phyloP scores from a whole-genome alignment of 2,797 vertebrate species.

The Spea hammondii region DNA sequence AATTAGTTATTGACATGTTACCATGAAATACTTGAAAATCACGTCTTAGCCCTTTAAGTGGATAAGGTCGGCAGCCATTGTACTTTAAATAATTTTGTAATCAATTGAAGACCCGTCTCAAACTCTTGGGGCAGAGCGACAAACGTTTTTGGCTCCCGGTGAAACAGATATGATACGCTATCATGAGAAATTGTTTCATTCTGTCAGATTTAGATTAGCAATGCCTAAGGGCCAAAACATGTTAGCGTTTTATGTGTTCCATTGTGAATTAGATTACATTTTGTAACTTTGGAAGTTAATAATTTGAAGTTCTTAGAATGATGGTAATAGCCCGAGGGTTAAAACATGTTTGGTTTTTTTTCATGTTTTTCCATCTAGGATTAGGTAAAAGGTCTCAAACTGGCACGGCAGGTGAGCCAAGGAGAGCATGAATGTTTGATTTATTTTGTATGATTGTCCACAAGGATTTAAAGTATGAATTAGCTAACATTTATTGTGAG shows the following conservation, averaged over 20 bases:
- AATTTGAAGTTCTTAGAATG: slow-evolving; percentile 47
- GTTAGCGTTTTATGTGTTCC: slow-evolving; percentile 42
- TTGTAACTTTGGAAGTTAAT: slow-evolving; percentile 51
- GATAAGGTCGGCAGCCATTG: background rate
- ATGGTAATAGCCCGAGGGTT: slow-evolving; percentile 32
- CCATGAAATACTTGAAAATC: background rate
- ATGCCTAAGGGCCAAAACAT: slow-evolving; percentile 49
- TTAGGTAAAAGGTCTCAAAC: slow-evolving; percentile 43
- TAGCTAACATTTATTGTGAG: slow-evolving; percentile 18
- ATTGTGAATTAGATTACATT: slow-evolving; percentile 46
- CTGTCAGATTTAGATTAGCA: slow-evolving; percentile 36
- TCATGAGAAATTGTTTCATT: slow-evolving; percentile 34
- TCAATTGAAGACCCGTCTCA: background rate
- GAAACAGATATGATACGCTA: slow-evolving; percentile 43
- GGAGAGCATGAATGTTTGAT: slow-evolving; percentile 34
- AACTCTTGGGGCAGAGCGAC: slow-evolving; percentile 18
- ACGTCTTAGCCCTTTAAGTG: background rate
- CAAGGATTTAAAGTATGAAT: slow-evolving; percentile 16
- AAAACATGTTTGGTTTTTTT: slow-evolving; percentile 44
- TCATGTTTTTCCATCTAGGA: slow-evolving; percentile 45
- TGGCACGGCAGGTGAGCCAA: slow-evolving; percentile 28
- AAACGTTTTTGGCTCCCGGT: slow-evolving; percentile 27
- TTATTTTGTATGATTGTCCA: slow-evolving; percentile 19
- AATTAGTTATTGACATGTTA: background rate
- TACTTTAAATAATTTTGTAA: background rate